Percentiles rank a stretch among this genome's conserved stretches.
These are phyloP conservation scores for Coturnix japonica DNA, from an alignment of 2,113 vertebrate genomes.

Conservation along the genomic window DNA sequence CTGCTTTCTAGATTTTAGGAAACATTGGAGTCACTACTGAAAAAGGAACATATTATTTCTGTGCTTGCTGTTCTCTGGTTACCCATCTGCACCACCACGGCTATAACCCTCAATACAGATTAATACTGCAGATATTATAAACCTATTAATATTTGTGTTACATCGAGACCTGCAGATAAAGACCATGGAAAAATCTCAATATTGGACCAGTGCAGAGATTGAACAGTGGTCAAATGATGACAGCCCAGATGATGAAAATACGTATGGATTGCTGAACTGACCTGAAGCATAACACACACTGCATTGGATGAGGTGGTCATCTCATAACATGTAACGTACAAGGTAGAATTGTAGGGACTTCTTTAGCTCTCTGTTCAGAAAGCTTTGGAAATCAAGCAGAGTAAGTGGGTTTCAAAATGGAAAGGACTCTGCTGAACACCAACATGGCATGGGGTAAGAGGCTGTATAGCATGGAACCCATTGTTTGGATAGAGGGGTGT, in stretches of 20 bases:
- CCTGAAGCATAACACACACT: neutral
- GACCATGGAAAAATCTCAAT: neutral
- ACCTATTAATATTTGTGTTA: neutral
- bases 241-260: neutral
- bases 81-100: neutral
- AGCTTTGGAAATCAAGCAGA: neutral
- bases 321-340: neutral
- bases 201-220: neutral
- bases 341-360: neutral
- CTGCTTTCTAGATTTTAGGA: neutral
- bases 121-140: neutral
- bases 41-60: neutral
- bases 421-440: neutral
- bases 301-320: neutral
- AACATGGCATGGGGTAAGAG: neutral
- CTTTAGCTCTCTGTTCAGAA: neutral
- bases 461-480: neutral
- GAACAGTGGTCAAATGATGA: neutral
- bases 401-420: neutral
- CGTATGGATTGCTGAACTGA: neutral
- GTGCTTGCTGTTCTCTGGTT: neutral
- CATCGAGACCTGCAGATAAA: neutral
- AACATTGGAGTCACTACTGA: neutral
- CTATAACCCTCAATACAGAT: neutral
- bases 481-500: neutral